Evolutionary conservation across 2,113 vertebrate species (phyloP).

Genomic region (Tetrao urogallus): DNA sequence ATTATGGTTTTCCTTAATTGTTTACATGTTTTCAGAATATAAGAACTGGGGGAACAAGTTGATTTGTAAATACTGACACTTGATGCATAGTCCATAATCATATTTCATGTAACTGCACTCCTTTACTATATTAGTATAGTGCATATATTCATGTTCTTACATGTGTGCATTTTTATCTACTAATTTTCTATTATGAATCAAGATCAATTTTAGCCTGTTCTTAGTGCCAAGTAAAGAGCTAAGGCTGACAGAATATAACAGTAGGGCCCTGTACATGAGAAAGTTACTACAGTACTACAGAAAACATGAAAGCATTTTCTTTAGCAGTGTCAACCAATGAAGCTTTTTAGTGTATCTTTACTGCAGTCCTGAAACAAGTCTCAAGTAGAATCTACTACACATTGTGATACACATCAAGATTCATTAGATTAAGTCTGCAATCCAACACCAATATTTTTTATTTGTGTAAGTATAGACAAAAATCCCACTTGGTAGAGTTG

Average conservation of each 20-base stretch:
- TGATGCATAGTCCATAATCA: slow-evolving; percentile 4
- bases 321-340: neutral
- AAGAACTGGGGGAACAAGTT: slow-evolving; percentile 5
- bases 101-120: neutral
- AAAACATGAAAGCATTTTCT: slow-evolving; percentile 32
- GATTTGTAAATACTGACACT: slow-evolving; percentile 7
- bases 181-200: slow-evolving; percentile 28
- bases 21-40: neutral
- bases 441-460: slow-evolving; percentile 68
- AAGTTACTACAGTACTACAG: neutral
- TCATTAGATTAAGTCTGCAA: slow-evolving; percentile 62
- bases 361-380: slow-evolving; percentile 27
- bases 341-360: slow-evolving; percentile 46
- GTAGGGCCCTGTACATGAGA: neutral
- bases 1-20: neutral
- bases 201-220: slow-evolving; percentile 39
- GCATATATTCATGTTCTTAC: neutral
- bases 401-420: slow-evolving; percentile 45
- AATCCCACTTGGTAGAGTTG: neutral
- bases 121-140: neutral
- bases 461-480: slow-evolving; percentile 35
- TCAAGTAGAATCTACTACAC: slow-evolving; percentile 49
- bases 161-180: slow-evolving; percentile 16
- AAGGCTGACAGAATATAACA: neutral
- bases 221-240: slow-evolving; percentile 49